These are phyloP conservation scores for Pandion haliaetus DNA, from an alignment of 2,113 vertebrate species.

Conservation along the genomic window DNA sequence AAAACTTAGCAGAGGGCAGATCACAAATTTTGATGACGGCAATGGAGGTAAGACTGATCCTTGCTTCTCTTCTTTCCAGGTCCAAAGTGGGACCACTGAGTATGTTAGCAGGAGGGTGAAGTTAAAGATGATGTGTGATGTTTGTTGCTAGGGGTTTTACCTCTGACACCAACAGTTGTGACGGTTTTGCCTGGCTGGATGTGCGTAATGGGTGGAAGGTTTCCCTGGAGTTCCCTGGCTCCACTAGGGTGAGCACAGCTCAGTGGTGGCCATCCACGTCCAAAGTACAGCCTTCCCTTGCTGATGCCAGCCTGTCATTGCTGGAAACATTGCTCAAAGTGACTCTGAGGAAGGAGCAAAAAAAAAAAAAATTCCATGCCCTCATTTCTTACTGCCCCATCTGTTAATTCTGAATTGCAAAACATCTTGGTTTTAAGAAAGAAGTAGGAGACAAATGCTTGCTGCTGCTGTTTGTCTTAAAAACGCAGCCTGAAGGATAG, in stretches of 20 bases:
- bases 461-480: conserved; percentile 45
- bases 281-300: background rate
- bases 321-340: background rate
- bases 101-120: background rate
- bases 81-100: background rate
- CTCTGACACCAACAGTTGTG: background rate
- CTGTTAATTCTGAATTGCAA: background rate
- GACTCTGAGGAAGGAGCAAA: background rate
- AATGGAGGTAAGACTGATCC: conserved; percentile 60
- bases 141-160: background rate
- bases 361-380: background rate
- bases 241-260: background rate
- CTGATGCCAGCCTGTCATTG: background rate
- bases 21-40: conserved; percentile 25
- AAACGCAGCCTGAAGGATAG: conserved; percentile 37
- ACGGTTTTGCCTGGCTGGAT: background rate
- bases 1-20: conserved; percentile 52
- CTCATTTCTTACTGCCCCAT: conserved; percentile 5
- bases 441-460: conserved; percentile 10
- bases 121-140: background rate
- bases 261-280: background rate
- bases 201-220: background rate
- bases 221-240: background rate
- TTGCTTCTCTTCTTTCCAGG: background rate
- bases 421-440: conserved; percentile 21